Conservation (phyloP, 2,888 invertebrate genomes). For the Geotrupes spiniger region DNA sequence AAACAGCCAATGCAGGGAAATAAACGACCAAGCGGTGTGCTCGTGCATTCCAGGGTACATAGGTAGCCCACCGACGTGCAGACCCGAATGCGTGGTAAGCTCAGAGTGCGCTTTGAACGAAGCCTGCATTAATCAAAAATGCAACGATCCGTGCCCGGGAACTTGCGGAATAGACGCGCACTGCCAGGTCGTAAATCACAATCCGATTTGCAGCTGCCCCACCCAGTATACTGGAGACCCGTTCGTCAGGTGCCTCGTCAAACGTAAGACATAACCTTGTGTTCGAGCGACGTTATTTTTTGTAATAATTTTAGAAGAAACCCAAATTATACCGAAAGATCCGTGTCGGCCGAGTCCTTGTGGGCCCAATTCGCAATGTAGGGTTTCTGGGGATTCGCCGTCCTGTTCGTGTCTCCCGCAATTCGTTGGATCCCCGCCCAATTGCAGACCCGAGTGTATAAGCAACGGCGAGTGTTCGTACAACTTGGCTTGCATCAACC, state of each 20-base stretch:
- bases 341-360: slow-evolving; percentile 66
- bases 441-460: slow-evolving; percentile 74
- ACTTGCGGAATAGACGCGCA: slow-evolving; percentile 49
- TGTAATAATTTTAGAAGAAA: slow-evolving; percentile 33
- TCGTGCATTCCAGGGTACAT: slow-evolving; percentile 45
- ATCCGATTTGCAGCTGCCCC: slow-evolving; percentile 50
- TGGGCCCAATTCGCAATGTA: slow-evolving; percentile 62
- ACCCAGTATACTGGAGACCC: slow-evolving; percentile 45
- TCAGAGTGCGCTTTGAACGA: slow-evolving; percentile 46
- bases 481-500: slow-evolving; percentile 63
- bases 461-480: slow-evolving; percentile 64
- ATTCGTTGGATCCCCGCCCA: slow-evolving; percentile 69
- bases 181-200: slow-evolving; percentile 51
- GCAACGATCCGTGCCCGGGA: slow-evolving; percentile 49
- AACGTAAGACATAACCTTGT: slow-evolving; percentile 9
- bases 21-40: slow-evolving; percentile 45
- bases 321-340: slow-evolving; percentile 34
- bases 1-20: slow-evolving; percentile 41
- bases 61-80: slow-evolving; percentile 50
- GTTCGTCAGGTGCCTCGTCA: slow-evolving; percentile 45
- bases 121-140: slow-evolving; percentile 48
- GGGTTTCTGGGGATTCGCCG: slow-evolving; percentile 62
- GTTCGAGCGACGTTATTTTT: slow-evolving; percentile 54
- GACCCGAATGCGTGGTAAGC: slow-evolving; percentile 50
- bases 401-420: slow-evolving; percentile 71